Conservation (phyloP, 2,888 invertebrate species). For the Petrophora chlorosata region DNA sequence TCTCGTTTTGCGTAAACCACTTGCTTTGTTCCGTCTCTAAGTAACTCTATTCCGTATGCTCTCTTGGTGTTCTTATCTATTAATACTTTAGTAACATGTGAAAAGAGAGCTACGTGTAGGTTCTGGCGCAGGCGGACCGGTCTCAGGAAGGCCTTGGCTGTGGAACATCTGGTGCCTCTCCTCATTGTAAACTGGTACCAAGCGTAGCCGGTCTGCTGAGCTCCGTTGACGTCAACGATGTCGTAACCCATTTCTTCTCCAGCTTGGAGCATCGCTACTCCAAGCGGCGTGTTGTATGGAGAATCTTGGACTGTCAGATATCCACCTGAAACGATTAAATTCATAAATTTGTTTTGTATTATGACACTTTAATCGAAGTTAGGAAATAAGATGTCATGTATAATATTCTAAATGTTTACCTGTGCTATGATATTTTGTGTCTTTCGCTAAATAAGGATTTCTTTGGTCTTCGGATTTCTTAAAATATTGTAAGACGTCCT, state of each 20-base stretch:
- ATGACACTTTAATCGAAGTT: no score
- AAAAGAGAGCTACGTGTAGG: conserved; percentile 91
- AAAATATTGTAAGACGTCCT: conserved; percentile 92
- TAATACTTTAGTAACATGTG: conserved; percentile 90
- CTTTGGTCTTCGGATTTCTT: conserved; percentile 94
- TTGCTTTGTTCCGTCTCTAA: conserved; percentile 85
- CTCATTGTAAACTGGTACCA: conserved; percentile 96
- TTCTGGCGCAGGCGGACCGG: conserved; percentile 91
- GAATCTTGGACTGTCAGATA: conserved; percentile 90
- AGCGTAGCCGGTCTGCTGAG: conserved; percentile 93
- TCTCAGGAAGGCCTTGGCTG: conserved; percentile 93
- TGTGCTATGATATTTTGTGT: conserved; percentile 87
- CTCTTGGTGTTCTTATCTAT: conserved; percentile 88
- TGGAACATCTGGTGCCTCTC: conserved; percentile 91
- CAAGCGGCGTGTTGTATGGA: conserved; percentile 92
- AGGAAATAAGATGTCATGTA: no score
- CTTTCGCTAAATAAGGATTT: conserved; percentile 92
- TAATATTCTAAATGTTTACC: no score
- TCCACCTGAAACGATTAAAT: conserved; percentile 84
- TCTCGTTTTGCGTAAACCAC: conserved; percentile 89
- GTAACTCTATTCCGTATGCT: conserved; percentile 91
- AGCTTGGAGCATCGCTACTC: conserved; percentile 93
- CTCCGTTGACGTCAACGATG: conserved; percentile 93
- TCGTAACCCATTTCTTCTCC: conserved; percentile 97
- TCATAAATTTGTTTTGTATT: not conserved